phyloP scores from a whole-genome alignment of 1,140 invertebrate species.

The Dolichoris vasculosae region DNA sequence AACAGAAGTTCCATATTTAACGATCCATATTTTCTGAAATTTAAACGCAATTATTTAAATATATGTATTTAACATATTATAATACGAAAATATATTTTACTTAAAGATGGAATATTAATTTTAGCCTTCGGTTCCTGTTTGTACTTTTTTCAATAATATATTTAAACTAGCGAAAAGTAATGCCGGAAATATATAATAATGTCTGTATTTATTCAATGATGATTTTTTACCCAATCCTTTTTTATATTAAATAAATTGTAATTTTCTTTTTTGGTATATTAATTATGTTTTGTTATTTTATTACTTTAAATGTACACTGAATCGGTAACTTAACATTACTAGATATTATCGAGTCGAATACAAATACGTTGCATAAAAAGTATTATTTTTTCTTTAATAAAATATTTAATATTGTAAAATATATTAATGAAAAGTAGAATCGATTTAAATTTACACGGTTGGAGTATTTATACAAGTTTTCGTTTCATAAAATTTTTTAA shows the following conservation, averaged over 20 bases:
- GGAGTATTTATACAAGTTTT: neutral
- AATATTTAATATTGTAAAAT: neutral
- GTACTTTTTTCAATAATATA: neutral
- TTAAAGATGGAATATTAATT: neutral
- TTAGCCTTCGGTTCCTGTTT: neutral
- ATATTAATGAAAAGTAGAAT: neutral
- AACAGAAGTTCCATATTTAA: neutral
- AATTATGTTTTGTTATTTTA: slow-evolving; percentile 38
- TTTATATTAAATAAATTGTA: neutral
- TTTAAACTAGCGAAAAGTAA: neutral
- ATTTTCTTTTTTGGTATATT: neutral
- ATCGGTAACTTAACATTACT: neutral
- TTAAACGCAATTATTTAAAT: neutral
- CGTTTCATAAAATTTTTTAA: neutral
- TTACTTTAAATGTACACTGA: slow-evolving; percentile 40
- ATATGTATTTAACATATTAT: neutral
- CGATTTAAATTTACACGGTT: neutral
- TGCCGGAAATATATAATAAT: neutral
- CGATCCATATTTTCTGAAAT: slow-evolving; percentile 14
- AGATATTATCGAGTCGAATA: neutral
- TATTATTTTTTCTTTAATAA: neutral
- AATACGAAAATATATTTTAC: neutral
- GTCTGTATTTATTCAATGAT: neutral
- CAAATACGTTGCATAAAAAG: neutral
- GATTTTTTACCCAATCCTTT: neutral